Base-by-base conservation (phyloP, 2,888 invertebrate genomes). In the Oxytorus armatus region DNA sequence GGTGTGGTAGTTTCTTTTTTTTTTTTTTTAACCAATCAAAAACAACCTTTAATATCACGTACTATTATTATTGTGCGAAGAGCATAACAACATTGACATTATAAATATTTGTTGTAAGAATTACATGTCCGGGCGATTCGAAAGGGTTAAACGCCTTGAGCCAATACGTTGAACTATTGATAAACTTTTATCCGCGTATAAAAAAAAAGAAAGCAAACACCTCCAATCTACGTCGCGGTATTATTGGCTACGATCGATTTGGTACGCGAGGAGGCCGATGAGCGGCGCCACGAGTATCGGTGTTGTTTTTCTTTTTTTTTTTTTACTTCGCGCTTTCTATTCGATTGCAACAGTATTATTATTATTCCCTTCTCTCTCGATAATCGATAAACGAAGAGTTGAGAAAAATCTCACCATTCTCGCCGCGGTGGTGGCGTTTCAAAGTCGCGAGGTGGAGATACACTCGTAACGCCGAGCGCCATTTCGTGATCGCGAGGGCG, bases 271-370 rank as follows among this genome's bases (percentile, higher is more conserved):
- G 14, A 59, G 0, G 5, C 23, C 36, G 65, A 8, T 21, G 16
- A 4, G 49, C 33, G 65, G 18, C 53, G 18, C 49, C 29, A 53
- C 21, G 61, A 42, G 21, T 23, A 49, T 53, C 29, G 21, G 8
- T 5, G 25, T 36, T 53, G n/a, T 47, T 36, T 44, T 44, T 57
- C 5, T 8, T 66, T 18, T 53, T 33, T 61, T 63, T 36, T 25
- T 57, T 23, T 44, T 44, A 61, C 42, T 55, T 44, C n/a, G 42
- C 63, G 63, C 47, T 47, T 72, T 14, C 11, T 25, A 63, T 33
- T 49, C 69, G 69, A 63, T 69, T 55, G 69, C 69, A 65, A 75
- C 2, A 29, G n/a, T n/a, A n/a, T n/a, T 75, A 76, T 59, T 76
- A 79, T 79, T 72, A 66, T 59, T 70, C 68, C 51, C 75, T 47